phyloP scores from a whole-genome alignment of 2,888 invertebrate species.

The Dyspetes luteomarginatus region DNA sequence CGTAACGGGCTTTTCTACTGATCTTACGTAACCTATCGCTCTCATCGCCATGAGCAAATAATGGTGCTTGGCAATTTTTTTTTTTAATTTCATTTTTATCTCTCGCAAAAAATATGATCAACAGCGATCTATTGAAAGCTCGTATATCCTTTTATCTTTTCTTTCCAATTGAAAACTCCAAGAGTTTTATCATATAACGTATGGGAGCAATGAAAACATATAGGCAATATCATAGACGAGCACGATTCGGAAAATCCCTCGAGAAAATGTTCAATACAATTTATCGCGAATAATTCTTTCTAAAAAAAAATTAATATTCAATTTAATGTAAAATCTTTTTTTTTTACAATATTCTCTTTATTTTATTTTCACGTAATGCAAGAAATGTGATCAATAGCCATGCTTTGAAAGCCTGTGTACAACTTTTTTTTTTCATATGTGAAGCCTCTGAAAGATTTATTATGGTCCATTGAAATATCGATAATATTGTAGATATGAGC shows the following conservation, averaged over 20 bases:
- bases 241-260: background rate
- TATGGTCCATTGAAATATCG: no score
- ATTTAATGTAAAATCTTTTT: background rate
- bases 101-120: slow-evolving; percentile 45
- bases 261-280: background rate
- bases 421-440: no score
- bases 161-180: no score
- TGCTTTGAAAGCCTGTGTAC: background rate
- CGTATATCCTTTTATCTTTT: slow-evolving; percentile 5
- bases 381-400: no score
- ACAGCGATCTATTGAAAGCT: slow-evolving; percentile 38
- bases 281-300: background rate
- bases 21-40: slow-evolving; percentile 60
- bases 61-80: slow-evolving; percentile 45
- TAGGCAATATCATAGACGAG: no score
- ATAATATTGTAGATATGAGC: no score
- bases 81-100: background rate
- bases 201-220: no score
- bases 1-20: slow-evolving; percentile 59
- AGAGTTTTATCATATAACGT: no score
- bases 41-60: slow-evolving; percentile 56
- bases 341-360: background rate
- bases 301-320: background rate
- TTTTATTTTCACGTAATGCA: background rate
- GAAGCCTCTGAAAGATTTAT: no score